Base-by-base conservation (phyloP, 2,113 vertebrate species). In the Cyanistes caeruleus region DNA sequence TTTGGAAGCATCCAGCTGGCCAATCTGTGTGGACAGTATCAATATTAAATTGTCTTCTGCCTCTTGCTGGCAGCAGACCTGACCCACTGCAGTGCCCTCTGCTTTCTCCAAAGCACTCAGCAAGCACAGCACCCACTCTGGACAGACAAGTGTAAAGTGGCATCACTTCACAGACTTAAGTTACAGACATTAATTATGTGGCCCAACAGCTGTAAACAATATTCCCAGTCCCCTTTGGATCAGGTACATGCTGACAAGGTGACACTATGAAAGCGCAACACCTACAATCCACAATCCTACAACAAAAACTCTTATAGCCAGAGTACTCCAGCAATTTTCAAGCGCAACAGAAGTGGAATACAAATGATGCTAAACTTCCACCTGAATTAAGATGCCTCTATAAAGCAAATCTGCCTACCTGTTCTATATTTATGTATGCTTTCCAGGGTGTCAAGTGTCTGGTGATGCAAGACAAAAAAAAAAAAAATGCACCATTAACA, bases 11-110 rank as follows among this genome's bases (percentile, higher is more conserved):
- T 59, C 91, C 87, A 93, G 87, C 63, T 91, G 91, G 87, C 72
- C 87, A 67, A 63, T 52, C 63, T 83, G 70, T 63, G 64, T 70
- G 78, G 64, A 85, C 43, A 91, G 67, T 63, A 87, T 51, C 37
- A 28, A 89, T 87, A 96, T 93, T 93, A 93, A 93, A 74, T 88
- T 74, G 72, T 90, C 51, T 93, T 53, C 68, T 90, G 35, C 33
- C 24, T 94, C 67, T 85, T 85, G 60, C 60, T 93, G 90, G 90
- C 82, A 89, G 53, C 12, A 18, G 59, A 91, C 51, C 43, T 49
- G 37, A 87, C 49, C 56, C 53, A 68, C 48, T 74, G 15, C 64
- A 75, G 79, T 0, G 0, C 52, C 37, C 0, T 0, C 11, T 31
- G 11, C 44, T 67, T 84, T 41, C 35, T 82, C 52, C 41, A 39